phyloP scores from a whole-genome alignment of 1,140 invertebrate species.

The Varroa destructor region DNA sequence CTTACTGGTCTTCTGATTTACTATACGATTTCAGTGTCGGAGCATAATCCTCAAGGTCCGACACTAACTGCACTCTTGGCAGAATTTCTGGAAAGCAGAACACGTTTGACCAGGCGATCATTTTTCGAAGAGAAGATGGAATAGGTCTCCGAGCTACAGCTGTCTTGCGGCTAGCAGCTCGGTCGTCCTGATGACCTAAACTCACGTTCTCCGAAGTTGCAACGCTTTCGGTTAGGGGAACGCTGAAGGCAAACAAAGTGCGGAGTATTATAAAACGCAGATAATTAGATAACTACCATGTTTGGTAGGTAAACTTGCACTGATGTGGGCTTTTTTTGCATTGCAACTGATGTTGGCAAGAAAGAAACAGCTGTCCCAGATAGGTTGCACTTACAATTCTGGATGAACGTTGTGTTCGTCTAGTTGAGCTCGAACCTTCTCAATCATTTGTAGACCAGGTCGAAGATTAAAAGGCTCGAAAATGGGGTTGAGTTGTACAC shows the following conservation, averaged over 20 bases:
- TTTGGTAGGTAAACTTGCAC: neutral
- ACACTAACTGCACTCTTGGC: neutral
- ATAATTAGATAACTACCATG: neutral
- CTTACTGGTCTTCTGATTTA: slow-evolving; percentile 15
- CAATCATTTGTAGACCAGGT: slow-evolving; percentile 6
- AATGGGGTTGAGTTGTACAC: slow-evolving; percentile 3
- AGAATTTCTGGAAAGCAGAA: slow-evolving; percentile 23
- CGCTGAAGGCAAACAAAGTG: neutral
- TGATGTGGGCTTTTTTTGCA: neutral
- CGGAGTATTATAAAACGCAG: slow-evolving; percentile 5
- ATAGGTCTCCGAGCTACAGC: neutral
- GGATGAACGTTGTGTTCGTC: slow-evolving; percentile 9
- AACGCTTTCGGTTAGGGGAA: neutral
- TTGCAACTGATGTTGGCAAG: neutral
- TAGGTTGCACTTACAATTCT: neutral
- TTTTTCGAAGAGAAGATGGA: neutral
- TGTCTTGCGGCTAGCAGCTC: neutral
- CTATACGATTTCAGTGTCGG: neutral
- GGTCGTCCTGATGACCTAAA: neutral
- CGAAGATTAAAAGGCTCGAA: slow-evolving; percentile 5
- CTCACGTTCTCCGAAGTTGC: neutral
- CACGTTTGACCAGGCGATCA: slow-evolving; percentile 22
- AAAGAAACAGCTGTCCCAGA: neutral
- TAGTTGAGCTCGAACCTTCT: slow-evolving; percentile 6
- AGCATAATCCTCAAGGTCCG: neutral